Base-by-base conservation (phyloP, 1,140 invertebrate genomes). In the Argopecten irradians region DNA sequence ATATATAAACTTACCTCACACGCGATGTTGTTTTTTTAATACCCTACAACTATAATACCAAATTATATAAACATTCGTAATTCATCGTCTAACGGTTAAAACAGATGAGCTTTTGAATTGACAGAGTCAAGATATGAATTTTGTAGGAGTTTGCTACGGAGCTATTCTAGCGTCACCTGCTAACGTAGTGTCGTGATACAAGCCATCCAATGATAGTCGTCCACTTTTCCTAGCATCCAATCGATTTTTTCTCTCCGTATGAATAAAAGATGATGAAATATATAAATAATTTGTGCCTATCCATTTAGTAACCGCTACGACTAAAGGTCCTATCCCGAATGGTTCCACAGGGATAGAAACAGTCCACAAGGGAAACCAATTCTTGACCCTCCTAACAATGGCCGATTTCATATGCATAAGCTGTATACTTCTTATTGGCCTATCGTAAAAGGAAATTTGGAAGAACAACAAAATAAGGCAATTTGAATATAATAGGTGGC, bases 251-350 rank as follows among this genome's bases (percentile, higher is more conserved):
- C 32, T 71, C 34, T 71, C 14, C n/a, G 32, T 86, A 86, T 85
- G 71, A 85, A 88, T 85, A 85, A 85, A 88, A 85, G 41, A 55
- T 71, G 83, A 13, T n/a, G 55, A 36, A 85, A 85, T n/a, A 34
- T 85, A 88, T 55, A 28, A 88, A 85, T 85, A 71, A 85, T 46
- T 85, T 88, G 41, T 88, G 33, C 46, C 39, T 85, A 88, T 85
- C 84, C 43, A 85, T 85, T 39, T 84, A 84, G 22, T 84, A 71
- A 71, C 55, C 55, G 55, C 55, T 34, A 34, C 34, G 36, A 86
- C 32, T 86, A 36, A 35, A 36, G 46, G 86, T 86, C 41, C n/a
- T 32, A 82, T 82, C 86, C 46, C 86, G 46, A 86, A 28, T 71
- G 55, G n/a, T 28, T 71, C 55, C 55, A 71, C 22, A 28, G 55